Percentiles rank a stretch among this genome's conserved stretches.
Evolutionary conservation across 2,797 vertebrate species (phyloP).

Genomic region (Notamacropus eugenii): DNA sequence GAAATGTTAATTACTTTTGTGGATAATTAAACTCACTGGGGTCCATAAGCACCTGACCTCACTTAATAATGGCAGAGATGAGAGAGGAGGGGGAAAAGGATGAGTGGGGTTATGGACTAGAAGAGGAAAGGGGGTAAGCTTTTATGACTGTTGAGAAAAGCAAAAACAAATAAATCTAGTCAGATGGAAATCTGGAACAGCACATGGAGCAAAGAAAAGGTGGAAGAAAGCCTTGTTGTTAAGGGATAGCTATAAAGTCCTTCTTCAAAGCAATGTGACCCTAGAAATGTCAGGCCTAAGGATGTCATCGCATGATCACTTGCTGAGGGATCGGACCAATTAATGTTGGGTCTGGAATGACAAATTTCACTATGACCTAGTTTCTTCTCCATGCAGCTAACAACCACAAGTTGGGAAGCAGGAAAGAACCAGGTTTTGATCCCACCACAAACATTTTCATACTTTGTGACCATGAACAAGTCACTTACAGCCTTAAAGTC

Average conservation of each 20-base stretch:
- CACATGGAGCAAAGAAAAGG: conserved; percentile 10
- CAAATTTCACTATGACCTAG: not conserved
- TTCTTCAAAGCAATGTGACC: not conserved
- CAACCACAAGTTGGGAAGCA: not conserved
- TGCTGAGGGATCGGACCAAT: not conserved
- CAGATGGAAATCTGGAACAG: conserved; percentile 41
- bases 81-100: conserved; percentile 39
- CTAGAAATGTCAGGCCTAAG: not conserved
- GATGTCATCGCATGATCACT: not conserved
- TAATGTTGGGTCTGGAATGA: not conserved
- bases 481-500: not conserved
- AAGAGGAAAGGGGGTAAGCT: not conserved
- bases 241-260: not conserved
- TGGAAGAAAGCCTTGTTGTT: not conserved
- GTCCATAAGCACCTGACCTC: conserved; percentile 77
- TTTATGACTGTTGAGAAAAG: conserved; percentile 64
- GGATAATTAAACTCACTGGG: conserved; percentile 82
- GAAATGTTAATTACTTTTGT: conserved; percentile 84
- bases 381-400: not conserved
- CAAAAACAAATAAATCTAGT: conserved; percentile 70
- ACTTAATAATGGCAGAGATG: conserved; percentile 66
- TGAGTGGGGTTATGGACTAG: not conserved
- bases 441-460: not conserved
- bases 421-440: not conserved
- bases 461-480: not conserved